phyloP scores from a whole-genome alignment of 2,113 vertebrate genomes.

The Notechis scutatus region DNA sequence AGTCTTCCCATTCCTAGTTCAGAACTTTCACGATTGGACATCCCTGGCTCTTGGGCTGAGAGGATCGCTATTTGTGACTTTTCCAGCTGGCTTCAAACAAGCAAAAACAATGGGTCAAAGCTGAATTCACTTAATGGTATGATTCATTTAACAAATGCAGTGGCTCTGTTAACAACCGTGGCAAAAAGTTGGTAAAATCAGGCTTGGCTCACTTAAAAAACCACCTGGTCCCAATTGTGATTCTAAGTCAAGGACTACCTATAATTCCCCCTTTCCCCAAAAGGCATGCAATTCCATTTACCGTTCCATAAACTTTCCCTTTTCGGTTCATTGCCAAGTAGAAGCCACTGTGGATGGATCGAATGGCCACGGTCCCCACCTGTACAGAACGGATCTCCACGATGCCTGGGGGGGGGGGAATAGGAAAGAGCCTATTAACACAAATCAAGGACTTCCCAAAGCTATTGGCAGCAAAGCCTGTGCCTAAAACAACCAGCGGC shows the following conservation, averaged over 20 bases:
- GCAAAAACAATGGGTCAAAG: background rate
- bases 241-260: background rate
- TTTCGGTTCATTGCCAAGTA: constrained; percentile 91
- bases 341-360: constrained; percentile 86
- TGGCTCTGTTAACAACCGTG: background rate
- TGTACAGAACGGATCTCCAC: constrained; percentile 91
- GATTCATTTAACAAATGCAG: background rate
- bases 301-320: constrained; percentile 89
- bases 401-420: constrained; percentile 68
- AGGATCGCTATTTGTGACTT: background rate
- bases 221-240: background rate
- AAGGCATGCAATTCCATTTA: constrained; percentile 61
- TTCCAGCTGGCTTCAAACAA: background rate
- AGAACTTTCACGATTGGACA: background rate
- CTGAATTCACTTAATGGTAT: background rate
- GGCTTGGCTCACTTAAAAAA: background rate
- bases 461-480: background rate
- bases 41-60: background rate
- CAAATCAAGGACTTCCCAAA: background rate
- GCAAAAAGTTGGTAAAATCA: background rate
- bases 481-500: background rate
- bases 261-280: background rate
- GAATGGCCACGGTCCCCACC: constrained; percentile 88
- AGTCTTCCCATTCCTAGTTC: background rate
- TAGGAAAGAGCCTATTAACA: background rate